Conservation (phyloP, 2,797 vertebrate species). For the Avahi laniger region DNA sequence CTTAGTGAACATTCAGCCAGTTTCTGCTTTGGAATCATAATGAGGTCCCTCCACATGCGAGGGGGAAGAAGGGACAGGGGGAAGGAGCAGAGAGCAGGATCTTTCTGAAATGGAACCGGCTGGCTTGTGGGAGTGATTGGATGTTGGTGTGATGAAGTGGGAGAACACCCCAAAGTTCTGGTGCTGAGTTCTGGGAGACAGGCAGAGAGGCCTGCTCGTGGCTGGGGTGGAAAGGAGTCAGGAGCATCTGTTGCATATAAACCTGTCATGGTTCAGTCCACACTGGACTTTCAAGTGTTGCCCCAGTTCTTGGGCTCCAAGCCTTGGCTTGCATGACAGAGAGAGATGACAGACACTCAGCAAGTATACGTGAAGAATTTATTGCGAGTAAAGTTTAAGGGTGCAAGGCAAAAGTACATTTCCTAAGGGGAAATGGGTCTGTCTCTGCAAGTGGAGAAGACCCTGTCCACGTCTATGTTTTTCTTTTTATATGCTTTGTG, state of each 20-base stretch:
- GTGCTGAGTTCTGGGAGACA: not conserved
- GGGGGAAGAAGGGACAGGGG: rapidly evolving
- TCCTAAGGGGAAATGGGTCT: too few species aligned
- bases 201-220: not conserved
- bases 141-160: not conserved
- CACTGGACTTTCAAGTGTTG: too few species aligned
- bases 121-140: not conserved
- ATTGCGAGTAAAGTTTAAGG: too few species aligned
- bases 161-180: not conserved
- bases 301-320: too few species aligned
- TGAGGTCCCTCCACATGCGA: not conserved
- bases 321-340: too few species aligned
- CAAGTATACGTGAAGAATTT: too few species aligned
- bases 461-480: too few species aligned
- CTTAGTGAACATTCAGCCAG: not conserved
- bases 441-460: too few species aligned
- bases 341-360: too few species aligned
- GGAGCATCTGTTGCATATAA: not conserved
- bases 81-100: not conserved
- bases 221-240: not conserved
- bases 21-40: not conserved
- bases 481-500: too few species aligned
- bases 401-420: too few species aligned
- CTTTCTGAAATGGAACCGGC: not conserved
- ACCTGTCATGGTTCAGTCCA: not conserved